Conservation (phyloP, 2,113 vertebrate species). For the Suricata suricatta region DNA sequence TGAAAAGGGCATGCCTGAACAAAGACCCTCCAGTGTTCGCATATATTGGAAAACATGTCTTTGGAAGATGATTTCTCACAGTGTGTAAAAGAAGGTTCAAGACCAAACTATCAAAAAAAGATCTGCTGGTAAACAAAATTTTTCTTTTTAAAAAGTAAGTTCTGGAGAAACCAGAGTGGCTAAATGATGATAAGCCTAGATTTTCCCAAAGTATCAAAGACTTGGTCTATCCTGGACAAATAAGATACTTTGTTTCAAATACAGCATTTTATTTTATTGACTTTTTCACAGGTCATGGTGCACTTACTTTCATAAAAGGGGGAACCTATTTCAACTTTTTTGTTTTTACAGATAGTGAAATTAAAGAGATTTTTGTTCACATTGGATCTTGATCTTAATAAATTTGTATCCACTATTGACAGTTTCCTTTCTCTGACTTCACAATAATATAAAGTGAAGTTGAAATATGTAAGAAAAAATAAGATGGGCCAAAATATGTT, state of each 20-base stretch:
- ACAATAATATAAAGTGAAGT: neutral
- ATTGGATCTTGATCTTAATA: conserved; percentile 5
- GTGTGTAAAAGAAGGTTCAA: neutral
- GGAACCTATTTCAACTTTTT: conserved; percentile 1
- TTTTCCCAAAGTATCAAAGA: conserved; percentile 34
- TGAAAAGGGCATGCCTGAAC: conserved; percentile 41
- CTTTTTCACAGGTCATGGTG: neutral
- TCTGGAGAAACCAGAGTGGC: conserved; percentile 35
- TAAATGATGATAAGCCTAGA: neutral
- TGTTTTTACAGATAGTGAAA: neutral
- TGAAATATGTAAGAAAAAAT: conserved; percentile 14
- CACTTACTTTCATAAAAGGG: conserved; percentile 43
- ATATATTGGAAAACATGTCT: neutral
- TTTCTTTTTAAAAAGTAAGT: conserved; percentile 41
- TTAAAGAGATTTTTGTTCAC: conserved; percentile 9
- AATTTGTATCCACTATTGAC: neutral
- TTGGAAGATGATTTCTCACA: neutral
- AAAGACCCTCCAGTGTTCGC: conserved; percentile 19
- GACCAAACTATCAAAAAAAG: conserved; percentile 25
- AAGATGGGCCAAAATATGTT: neutral
- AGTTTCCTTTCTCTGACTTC: neutral
- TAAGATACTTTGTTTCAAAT: neutral
- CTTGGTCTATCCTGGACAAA: neutral
- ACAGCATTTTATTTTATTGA: conserved; percentile 23
- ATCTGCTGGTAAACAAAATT: neutral